These are phyloP conservation scores for Xanthia icteritia DNA, from an alignment of 2,888 invertebrate genomes.

Conservation along the genomic window DNA sequence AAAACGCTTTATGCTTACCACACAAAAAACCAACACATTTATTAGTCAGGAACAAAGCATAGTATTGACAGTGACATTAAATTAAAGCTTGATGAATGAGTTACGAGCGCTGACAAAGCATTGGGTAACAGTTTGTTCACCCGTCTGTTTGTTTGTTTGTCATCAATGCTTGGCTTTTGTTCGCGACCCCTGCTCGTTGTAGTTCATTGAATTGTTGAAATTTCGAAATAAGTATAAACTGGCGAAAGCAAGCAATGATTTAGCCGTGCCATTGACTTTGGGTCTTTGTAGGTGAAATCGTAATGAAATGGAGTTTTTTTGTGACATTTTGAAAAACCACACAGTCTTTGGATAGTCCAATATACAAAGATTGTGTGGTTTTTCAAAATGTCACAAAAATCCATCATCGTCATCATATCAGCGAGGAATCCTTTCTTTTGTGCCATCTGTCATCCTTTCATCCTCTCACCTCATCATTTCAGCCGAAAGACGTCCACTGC, in stretches of 20 bases:
- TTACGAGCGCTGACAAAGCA: conserved; percentile 59
- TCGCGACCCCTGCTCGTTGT: conserved; percentile 67
- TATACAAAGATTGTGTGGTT: not conserved
- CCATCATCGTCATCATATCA: too few relatives aligned
- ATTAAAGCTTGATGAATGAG: conserved; percentile 71
- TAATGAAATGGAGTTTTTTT: not conserved
- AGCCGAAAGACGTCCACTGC: too few relatives aligned
- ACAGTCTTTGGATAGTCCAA: too few relatives aligned
- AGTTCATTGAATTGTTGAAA: conserved; percentile 65
- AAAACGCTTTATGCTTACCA: conserved; percentile 32
- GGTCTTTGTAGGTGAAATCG: conserved; percentile 9
- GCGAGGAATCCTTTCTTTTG: not conserved
- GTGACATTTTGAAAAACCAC: too few relatives aligned
- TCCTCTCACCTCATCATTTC: too few relatives aligned
- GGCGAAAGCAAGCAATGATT: conserved; percentile 28
- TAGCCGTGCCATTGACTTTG: conserved; percentile 51
- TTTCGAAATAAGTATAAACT: conserved; percentile 49
- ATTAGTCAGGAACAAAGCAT: conserved; percentile 38
- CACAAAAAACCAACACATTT: conserved; percentile 24
- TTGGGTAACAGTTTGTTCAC: conserved; percentile 75
- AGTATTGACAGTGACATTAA: conserved; percentile 76
- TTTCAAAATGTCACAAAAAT: too few relatives aligned
- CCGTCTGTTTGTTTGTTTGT: conserved; percentile 67
- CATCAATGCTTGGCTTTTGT: conserved; percentile 71
- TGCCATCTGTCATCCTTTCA: not conserved